These are phyloP conservation scores for Neocloeon triangulifer DNA, from an alignment of 1,140 invertebrate genomes.

Conservation along the genomic window DNA sequence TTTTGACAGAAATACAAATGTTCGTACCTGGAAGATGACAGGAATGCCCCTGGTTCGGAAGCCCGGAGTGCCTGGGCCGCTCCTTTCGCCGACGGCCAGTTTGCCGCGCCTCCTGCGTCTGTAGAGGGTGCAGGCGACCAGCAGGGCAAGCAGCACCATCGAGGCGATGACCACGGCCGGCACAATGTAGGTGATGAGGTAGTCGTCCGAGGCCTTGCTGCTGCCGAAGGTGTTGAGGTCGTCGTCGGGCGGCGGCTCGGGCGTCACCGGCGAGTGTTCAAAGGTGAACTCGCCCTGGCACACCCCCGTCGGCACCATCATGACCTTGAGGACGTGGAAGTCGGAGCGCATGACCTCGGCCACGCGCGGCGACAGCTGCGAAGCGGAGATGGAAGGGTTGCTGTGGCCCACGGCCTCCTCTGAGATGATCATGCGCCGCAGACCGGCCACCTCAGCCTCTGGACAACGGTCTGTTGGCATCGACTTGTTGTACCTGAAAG, in stretches of 20 bases:
- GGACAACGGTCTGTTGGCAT: conserved; percentile 46
- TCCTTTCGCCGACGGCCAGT: conserved; percentile 39
- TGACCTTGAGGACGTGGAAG: conserved; percentile 50
- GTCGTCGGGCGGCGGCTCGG: conserved; percentile 7
- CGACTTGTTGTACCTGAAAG: conserved; percentile 61
- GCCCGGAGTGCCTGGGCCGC: conserved; percentile 38
- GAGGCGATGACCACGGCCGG: conserved; percentile 71
- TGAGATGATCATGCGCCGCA: neutral
- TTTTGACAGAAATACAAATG: too few species aligned
- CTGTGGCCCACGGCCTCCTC: too few species aligned
- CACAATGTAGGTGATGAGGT: conserved; percentile 73
- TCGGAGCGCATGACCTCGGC: conserved; percentile 49
- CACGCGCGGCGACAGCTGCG: conserved; percentile 33
- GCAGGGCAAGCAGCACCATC: conserved; percentile 65
- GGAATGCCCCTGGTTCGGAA: conserved; percentile 81
- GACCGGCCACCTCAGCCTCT: conserved; percentile 32
- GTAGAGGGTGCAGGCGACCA: conserved; percentile 77
- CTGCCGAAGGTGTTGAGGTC: conserved; percentile 22
- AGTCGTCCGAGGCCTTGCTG: conserved; percentile 39
- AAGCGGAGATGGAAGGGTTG: too few species aligned
- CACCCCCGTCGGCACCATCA: conserved; percentile 38
- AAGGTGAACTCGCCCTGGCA: conserved; percentile 37
- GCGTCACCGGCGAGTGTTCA: conserved; percentile 17
- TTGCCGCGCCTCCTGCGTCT: conserved; percentile 58
- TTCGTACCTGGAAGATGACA: conserved; percentile 56